Evolutionary conservation across 2,113 vertebrate species (phyloP).

Genomic region (Nematolebias whitei): DNA sequence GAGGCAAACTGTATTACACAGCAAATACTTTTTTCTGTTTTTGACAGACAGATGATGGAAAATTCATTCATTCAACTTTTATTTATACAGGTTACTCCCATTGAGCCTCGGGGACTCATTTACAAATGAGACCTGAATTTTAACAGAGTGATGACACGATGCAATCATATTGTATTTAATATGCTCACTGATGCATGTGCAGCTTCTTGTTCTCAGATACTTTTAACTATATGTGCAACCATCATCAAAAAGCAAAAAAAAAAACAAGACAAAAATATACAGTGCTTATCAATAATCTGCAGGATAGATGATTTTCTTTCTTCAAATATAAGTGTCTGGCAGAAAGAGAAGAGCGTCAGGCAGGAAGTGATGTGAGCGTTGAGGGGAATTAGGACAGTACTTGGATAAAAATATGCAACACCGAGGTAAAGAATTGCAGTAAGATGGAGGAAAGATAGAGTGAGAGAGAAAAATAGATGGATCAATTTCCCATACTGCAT

Average conservation of each 20-base stretch:
- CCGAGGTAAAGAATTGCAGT: constrained; percentile 11
- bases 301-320: neutral
- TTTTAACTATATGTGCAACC: neutral
- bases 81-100: too few relatives aligned
- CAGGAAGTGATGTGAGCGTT: constrained; percentile 28
- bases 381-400: neutral
- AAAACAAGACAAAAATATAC: neutral
- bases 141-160: too few relatives aligned
- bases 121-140: too few relatives aligned
- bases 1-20: too few relatives aligned
- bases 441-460: constrained; percentile 26
- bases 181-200: neutral
- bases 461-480: constrained; percentile 19
- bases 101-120: too few relatives aligned
- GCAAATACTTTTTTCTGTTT: too few relatives aligned
- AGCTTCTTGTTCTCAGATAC: neutral
- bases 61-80: too few relatives aligned
- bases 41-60: too few relatives aligned
- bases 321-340: neutral
- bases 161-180: neutral
- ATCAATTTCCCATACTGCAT: constrained; percentile 69
- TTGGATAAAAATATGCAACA: constrained; percentile 24
- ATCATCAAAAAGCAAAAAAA: neutral
- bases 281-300: neutral
- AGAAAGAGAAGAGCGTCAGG: constrained; percentile 17